Conservation (phyloP, 2,113 vertebrate genomes). For the Monarcha castaneiventris region DNA sequence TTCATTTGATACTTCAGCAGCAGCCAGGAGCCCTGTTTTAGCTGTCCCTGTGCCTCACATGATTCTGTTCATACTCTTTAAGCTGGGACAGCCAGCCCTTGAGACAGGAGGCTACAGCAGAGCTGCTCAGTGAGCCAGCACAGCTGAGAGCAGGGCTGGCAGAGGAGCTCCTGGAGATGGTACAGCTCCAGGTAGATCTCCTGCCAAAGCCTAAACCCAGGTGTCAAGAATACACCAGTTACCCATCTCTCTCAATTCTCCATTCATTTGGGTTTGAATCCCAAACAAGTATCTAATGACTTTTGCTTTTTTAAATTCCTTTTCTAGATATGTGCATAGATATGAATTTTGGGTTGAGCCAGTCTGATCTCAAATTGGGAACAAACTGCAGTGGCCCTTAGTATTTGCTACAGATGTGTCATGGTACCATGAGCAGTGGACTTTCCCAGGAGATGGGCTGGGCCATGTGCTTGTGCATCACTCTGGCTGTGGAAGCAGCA, state of each 20-base stretch:
- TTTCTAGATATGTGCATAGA: background rate
- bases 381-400: background rate
- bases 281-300: background rate
- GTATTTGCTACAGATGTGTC: background rate
- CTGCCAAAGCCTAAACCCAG: background rate
- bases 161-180: background rate
- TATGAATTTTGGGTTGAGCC: background rate
- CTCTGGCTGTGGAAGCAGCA: background rate
- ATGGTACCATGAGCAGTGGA: background rate
- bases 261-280: background rate
- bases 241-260: background rate
- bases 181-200: background rate
- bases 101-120: background rate
- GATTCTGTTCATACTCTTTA: background rate
- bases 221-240: background rate
- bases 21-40: background rate
- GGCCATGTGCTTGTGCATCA: fast-evolving
- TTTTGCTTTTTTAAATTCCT: fast-evolving
- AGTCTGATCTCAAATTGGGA: background rate
- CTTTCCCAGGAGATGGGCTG: background rate
- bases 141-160: fast-evolving
- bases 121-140: background rate
- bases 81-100: background rate
- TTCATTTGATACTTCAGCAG: background rate
- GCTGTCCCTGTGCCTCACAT: background rate